These are phyloP conservation scores for Cherax quadricarinatus DNA, from an alignment of 1,140 invertebrate genomes.

Conservation along the genomic window DNA sequence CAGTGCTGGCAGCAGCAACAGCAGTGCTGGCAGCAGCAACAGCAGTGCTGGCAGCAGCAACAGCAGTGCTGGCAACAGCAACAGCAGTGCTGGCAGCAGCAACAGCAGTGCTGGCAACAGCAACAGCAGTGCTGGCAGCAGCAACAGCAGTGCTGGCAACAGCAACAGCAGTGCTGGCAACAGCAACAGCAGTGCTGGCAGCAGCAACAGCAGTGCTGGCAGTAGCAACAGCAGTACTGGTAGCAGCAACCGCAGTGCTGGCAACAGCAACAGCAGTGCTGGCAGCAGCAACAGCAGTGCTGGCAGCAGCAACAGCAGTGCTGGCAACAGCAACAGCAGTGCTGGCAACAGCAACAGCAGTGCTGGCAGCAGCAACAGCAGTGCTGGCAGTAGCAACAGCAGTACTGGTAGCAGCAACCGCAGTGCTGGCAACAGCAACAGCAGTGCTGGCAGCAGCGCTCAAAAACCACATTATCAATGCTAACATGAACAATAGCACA, in stretches of 20 bases:
- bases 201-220: conserved; percentile 2
- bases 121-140: conserved; percentile 3
- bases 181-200: conserved; percentile 3
- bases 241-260: neutral
- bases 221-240: conserved; percentile 3
- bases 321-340: neutral
- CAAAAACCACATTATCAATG: no score
- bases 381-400: no score
- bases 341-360: conserved; percentile 3
- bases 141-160: neutral
- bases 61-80: no score
- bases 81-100: no score
- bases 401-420: neutral
- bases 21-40: no score
- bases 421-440: conserved; percentile 4
- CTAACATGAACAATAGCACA: no score
- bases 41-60: no score
- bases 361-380: neutral
- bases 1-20: no score
- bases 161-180: conserved; percentile 3
- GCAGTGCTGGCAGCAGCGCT: no score
- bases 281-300: conserved; percentile 3
- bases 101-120: no score
- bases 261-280: conserved; percentile 3
- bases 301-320: no score